Percentiles rank a stretch among this genome's conserved stretches.
Evolutionary conservation across 2,797 vertebrate species (phyloP).

Genomic region (Scarus forsteni): DNA sequence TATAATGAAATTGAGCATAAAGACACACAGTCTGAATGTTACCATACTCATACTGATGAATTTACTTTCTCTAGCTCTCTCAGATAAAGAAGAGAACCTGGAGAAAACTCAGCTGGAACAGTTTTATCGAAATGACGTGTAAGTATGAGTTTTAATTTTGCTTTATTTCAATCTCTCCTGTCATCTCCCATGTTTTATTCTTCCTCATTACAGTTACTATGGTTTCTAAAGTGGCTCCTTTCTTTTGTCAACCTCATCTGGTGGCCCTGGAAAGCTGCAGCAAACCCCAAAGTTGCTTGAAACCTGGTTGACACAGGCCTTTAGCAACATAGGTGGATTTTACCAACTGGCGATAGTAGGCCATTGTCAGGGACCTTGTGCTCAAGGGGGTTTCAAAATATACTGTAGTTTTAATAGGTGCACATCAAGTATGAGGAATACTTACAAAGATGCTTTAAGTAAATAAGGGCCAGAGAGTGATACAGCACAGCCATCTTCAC

Average conservation of each 20-base stretch:
- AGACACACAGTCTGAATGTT: too few relatives aligned
- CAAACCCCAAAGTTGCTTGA: not conserved
- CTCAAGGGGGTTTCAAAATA: too few relatives aligned
- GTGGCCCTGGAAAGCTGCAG: not conserved
- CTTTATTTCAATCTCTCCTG: not conserved
- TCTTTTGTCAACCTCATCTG: not conserved
- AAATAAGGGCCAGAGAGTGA: too few relatives aligned
- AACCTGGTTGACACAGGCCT: not conserved
- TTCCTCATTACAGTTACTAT: too few relatives aligned
- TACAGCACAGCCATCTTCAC: too few relatives aligned
- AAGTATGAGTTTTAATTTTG: slow-evolving; percentile 50
- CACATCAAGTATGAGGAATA: too few relatives aligned
- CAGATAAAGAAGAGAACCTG: slow-evolving; percentile 78
- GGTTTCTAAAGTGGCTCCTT: not conserved
- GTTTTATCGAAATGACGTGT: slow-evolving; percentile 90
- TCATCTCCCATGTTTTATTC: not conserved
- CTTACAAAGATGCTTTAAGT: too few relatives aligned
- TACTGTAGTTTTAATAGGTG: too few relatives aligned
- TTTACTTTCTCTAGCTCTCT: slow-evolving; percentile 42
- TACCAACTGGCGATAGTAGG: too few relatives aligned
- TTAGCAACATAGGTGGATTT: too few relatives aligned
- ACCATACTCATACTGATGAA: not conserved
- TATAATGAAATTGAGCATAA: too few relatives aligned
- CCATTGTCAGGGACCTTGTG: too few relatives aligned
- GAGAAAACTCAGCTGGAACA: slow-evolving; percentile 88